A percentile compares a stretch with the other conserved stretches of the same genome.
These are phyloP conservation scores for Nyctibius grandis DNA, from an alignment of 2,797 vertebrate genomes.

Conservation along the genomic window DNA sequence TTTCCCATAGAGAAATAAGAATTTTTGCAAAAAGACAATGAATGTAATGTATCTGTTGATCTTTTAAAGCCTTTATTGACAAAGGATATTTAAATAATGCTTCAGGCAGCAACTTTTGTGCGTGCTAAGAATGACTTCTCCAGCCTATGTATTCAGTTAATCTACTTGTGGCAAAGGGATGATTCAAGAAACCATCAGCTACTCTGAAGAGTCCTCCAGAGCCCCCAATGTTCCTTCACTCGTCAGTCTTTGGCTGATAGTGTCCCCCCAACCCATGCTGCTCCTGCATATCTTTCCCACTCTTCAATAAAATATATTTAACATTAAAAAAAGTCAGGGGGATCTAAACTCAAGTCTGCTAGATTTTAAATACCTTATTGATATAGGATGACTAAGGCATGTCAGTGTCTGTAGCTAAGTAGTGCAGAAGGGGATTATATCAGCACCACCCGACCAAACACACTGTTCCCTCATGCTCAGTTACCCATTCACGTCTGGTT, in stretches of 20 bases:
- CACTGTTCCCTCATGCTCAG: neutral
- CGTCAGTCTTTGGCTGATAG: neutral
- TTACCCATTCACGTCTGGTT: neutral
- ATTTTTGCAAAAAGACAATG: neutral
- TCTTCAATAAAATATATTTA: neutral
- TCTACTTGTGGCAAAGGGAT: neutral
- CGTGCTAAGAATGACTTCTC: neutral
- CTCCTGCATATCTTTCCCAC: neutral
- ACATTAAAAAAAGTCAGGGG: neutral
- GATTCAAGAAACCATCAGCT: neutral
- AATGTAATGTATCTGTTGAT: neutral
- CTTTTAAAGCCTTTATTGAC: neutral
- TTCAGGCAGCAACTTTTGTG: neutral
- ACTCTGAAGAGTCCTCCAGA: neutral
- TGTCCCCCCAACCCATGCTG: neutral
- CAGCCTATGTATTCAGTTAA: neutral
- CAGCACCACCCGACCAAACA: neutral
- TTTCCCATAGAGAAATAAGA: neutral
- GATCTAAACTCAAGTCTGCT: neutral
- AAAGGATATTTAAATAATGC: neutral
- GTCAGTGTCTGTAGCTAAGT: neutral
- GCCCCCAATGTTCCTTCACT: neutral
- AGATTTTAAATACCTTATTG: neutral
- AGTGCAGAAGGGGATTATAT: neutral
- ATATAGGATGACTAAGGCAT: neutral